Evolutionary conservation across 2,797 vertebrate genomes (phyloP), one percentile per base, ranked within the genome.

Genomic region (Leptatherina wallacei): DNA sequence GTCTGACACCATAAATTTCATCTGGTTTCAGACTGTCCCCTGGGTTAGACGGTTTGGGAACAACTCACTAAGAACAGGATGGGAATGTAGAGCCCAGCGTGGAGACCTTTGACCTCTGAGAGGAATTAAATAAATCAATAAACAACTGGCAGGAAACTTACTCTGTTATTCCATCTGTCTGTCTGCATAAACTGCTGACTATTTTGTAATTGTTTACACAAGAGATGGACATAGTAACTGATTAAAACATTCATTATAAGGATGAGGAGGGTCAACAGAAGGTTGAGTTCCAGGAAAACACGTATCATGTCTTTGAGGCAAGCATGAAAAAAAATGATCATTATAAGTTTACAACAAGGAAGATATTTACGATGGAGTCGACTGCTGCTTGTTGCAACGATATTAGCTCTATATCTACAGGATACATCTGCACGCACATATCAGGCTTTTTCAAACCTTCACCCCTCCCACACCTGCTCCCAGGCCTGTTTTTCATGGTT

Each of bases 1-100:
- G 51, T 81, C 75, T 82, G 86, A 91, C 87, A 88, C 75, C 75
- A 89, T 89, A 83, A 77, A 91, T 91, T 88, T 82, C 42, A 87
- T 86, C 78, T 55, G 68, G 84, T 65, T 61, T 69, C 81, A 74
- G 80, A 80, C 72, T 59, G 74, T 89, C 81, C 87, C 86, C 40
- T 30, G 78, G 81, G 90, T 77, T 61, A 58, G 61, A 77, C 12
- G 0, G 52, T 88, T 90, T 82, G 64, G 81, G 85, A 91, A 79
- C 0, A 49, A 77, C 69, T 68, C 64, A 38, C 66, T 79, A 65
- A 80, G 78, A 83, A 74, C 76, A 83, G 82, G 91, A 92, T 93
- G 92, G 90, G 91, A 93, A 93, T 77, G 62, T 72, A 51, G 54
- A 82, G 85, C 56, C 82, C 70, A 62, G 78, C 10, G 36, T 22